Evolutionary conservation across 1,140 invertebrate species (phyloP).

Genomic region (Drosophila paulistorum): DNA sequence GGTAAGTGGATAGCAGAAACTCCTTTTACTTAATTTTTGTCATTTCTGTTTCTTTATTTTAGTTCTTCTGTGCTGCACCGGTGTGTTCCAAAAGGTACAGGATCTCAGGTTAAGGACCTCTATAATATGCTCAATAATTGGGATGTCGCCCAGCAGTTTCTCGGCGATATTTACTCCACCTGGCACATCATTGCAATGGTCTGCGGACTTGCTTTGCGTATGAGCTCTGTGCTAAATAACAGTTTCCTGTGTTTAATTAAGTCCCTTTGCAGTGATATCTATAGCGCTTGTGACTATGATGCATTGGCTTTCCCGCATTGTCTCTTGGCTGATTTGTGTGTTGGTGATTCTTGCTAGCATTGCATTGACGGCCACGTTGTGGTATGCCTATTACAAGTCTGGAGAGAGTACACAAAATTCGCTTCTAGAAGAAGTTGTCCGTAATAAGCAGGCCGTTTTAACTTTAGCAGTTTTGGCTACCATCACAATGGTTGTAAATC

Average conservation of each 20-base stretch:
- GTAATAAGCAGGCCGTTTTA: constrained; percentile 93
- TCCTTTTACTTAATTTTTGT: neutral
- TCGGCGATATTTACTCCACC: constrained; percentile 93
- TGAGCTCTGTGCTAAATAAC: constrained; percentile 61
- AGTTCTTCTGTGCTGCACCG: constrained; percentile 92
- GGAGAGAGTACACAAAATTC: constrained; percentile 55
- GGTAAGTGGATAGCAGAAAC: constrained; percentile 54
- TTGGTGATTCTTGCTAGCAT: constrained; percentile 90
- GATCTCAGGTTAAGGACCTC: constrained; percentile 85
- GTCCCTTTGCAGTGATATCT: constrained; percentile 87
- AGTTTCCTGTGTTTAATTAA: neutral
- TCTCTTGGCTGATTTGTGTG: constrained; percentile 94
- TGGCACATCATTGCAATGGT: constrained; percentile 94
- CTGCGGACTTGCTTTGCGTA: constrained; percentile 92
- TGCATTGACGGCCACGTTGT: constrained; percentile 90
- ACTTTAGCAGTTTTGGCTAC: constrained; percentile 93
- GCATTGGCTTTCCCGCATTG: constrained; percentile 91
- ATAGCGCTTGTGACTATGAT: constrained; percentile 92
- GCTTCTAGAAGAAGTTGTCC: constrained; percentile 89
- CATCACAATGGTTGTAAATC: constrained; percentile 85
- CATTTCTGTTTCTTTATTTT: constrained; percentile 38
- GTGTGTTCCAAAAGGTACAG: constrained; percentile 89
- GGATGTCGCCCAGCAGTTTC: constrained; percentile 93
- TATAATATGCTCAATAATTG: constrained; percentile 93
- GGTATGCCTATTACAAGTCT: constrained; percentile 92